Conservation (phyloP, 2,113 vertebrate genomes). For the Panthera uncia region DNA sequence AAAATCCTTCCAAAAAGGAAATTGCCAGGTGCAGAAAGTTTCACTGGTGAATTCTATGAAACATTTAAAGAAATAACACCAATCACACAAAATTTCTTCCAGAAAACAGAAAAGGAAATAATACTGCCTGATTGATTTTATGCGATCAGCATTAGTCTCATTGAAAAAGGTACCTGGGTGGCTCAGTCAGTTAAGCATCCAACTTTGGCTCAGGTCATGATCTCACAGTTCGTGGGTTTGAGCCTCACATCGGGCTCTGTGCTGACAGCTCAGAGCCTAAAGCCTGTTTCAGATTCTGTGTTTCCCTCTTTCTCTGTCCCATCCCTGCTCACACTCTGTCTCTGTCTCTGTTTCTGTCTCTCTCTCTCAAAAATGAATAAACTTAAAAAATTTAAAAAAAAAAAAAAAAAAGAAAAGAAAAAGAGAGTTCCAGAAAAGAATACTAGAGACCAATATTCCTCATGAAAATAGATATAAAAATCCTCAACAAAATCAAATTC, state of each 20-base stretch:
- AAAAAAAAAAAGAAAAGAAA: no score
- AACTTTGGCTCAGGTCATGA: no score
- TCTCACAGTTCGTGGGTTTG: no score
- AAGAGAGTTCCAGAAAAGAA: not conserved
- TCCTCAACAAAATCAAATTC: not conserved
- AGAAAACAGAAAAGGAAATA: not conserved
- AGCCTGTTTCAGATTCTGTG: no score
- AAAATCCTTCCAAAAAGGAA: not conserved
- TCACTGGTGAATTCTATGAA: conserved; percentile 15
- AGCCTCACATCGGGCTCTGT: no score
- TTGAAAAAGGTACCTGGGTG: not conserved
- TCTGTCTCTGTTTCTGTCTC: no score
- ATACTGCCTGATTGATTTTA: not conserved
- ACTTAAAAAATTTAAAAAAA: no score
- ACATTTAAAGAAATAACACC: not conserved
- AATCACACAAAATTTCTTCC: conserved; percentile 8
- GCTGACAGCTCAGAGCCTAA: no score
- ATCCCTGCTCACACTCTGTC: no score
- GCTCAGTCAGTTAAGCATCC: no score
- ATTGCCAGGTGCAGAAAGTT: not conserved
- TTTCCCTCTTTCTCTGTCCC: no score
- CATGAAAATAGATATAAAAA: not conserved
- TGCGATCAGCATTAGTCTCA: not conserved
- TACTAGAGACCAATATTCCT: not conserved
- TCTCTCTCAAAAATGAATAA: no score